A percentile compares a stretch with the other conserved stretches of the same genome.
phyloP scores from a whole-genome alignment of 1,140 invertebrate genomes.

The Tetramorium alpestre region DNA sequence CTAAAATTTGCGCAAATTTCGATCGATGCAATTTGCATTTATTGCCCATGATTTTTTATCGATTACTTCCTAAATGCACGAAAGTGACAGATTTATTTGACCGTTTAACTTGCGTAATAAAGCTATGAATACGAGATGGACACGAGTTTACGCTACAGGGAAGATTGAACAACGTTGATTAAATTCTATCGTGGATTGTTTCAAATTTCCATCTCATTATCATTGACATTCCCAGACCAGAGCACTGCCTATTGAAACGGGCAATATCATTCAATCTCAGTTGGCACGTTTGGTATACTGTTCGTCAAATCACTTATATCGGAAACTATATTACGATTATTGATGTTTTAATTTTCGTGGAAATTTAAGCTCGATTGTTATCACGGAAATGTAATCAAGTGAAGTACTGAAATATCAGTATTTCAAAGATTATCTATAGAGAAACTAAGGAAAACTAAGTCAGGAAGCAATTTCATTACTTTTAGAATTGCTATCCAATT shows the following conservation, averaged over 20 bases:
- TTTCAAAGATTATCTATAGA: neutral
- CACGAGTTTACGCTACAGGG: conserved; percentile 11
- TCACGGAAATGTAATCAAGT: neutral
- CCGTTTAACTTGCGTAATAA: conserved; percentile 23
- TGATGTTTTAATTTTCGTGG: neutral
- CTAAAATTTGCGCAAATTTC: neutral
- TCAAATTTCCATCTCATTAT: conserved; percentile 49
- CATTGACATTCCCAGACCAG: neutral
- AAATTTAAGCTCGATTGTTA: neutral
- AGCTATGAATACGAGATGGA: conserved; percentile 32
- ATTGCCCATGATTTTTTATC: neutral
- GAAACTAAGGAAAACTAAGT: neutral
- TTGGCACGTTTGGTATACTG: neutral
- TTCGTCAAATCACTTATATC: conserved; percentile 10
- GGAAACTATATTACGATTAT: neutral
- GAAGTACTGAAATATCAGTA: neutral
- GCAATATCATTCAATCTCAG: conserved; percentile 17
- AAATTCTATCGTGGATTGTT: conserved; percentile 47
- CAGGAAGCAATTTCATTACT: neutral
- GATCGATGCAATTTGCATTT: conserved; percentile 6
- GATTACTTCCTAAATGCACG: neutral
- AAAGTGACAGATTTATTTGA: conserved; percentile 27
- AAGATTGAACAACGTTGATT: conserved; percentile 35
- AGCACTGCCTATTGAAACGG: conserved; percentile 13
- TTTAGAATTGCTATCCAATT: neutral